Conservation (phyloP, 92 coral and sea anemone species). For the Porites evermanni region DNA sequence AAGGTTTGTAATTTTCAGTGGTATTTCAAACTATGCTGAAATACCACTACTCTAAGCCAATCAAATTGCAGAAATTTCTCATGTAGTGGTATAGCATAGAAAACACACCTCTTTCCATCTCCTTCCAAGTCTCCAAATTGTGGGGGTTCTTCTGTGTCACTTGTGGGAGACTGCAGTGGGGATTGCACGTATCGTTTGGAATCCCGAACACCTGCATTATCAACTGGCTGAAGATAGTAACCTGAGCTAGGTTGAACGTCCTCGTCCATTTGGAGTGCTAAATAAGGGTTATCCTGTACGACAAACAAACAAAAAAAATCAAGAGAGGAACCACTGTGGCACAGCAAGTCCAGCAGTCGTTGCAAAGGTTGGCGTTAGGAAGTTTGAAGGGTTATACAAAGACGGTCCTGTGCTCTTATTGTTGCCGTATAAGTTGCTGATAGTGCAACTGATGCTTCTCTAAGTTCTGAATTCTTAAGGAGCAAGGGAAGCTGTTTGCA, state of each 20-base stretch:
- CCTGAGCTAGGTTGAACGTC: conserved; percentile 57
- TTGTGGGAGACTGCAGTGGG: conserved; percentile 21
- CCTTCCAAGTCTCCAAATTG: conserved; percentile 1
- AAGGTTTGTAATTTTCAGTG: too few relatives aligned
- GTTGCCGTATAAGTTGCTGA: too few relatives aligned
- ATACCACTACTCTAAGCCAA: too few relatives aligned
- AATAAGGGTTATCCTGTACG: conserved; percentile 81
- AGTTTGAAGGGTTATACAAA: too few relatives aligned
- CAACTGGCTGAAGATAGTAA: conserved; percentile 83
- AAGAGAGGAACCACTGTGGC: neutral
- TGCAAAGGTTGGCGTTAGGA: neutral
- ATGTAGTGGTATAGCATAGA: too few relatives aligned
- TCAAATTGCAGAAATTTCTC: too few relatives aligned
- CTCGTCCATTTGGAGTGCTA: conserved; percentile 75
- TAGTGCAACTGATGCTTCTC: too few relatives aligned
- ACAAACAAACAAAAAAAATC: too few relatives aligned
- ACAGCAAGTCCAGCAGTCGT: neutral
- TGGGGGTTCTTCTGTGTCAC: conserved; percentile 20
- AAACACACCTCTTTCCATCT: conserved; percentile 8
- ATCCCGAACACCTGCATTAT: conserved; percentile 17
- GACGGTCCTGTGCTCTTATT: too few relatives aligned
- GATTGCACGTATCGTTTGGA: conserved; percentile 43
- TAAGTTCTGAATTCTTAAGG: too few relatives aligned
- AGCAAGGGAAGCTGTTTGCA: too few relatives aligned
- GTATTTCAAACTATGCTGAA: too few relatives aligned